phyloP scores from a whole-genome alignment of 2,888 invertebrate species.

The Scaptomyza caliginosa region DNA sequence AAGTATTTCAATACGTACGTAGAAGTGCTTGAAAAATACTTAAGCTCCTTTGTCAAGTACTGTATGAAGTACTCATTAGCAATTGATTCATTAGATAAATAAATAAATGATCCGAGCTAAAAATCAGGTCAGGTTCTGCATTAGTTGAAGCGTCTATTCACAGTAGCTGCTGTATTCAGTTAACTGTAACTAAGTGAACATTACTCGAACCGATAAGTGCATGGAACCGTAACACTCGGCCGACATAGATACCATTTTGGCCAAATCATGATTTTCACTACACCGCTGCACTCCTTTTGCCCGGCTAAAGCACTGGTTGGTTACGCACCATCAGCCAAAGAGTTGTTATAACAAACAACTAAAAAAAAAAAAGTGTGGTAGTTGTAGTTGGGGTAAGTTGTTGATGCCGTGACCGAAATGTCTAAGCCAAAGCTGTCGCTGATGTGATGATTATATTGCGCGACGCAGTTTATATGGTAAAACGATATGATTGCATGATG shows the following conservation, averaged over 20 bases:
- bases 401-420: conserved; percentile 20
- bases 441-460: conserved; percentile 56
- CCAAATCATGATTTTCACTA: conserved; percentile 32
- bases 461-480: conserved; percentile 62
- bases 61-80: conserved; percentile 4
- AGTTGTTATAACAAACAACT: conserved; percentile 7
- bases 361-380: background rate
- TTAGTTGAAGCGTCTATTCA: conserved; percentile 15
- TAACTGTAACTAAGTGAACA: conserved; percentile 53
- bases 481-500: conserved; percentile 76
- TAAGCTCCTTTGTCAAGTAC: conserved; percentile 1
- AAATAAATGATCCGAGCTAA: background rate
- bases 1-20: conserved; percentile 16
- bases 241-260: conserved; percentile 38
- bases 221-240: conserved; percentile 26
- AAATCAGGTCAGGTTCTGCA: conserved; percentile 28
- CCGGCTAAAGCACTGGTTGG: conserved; percentile 30
- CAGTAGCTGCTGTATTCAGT: conserved; percentile 21
- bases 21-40: too few species aligned
- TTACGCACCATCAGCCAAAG: conserved; percentile 62
- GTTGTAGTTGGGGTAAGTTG: conserved; percentile 12
- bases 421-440: conserved; percentile 15
- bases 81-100: conserved; percentile 2
- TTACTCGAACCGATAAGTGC: conserved; percentile 30
- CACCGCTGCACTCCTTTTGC: background rate